Evolutionary conservation across 2,888 invertebrate species (phyloP).

Genomic region (Alentia gelatinosa): DNA sequence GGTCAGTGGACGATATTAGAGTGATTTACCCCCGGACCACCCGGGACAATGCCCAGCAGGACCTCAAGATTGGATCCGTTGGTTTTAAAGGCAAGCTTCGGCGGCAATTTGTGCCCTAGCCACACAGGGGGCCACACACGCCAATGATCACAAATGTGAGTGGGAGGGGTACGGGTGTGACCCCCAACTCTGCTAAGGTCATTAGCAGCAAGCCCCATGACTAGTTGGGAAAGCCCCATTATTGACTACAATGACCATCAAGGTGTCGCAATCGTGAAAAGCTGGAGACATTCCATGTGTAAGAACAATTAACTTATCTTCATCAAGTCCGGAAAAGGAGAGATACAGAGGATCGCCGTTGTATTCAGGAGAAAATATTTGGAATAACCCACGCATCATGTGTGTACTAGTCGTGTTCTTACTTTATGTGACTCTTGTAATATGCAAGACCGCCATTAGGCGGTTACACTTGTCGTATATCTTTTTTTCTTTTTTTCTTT

Average conservation of each 20-base stretch:
- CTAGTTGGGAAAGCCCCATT: background rate
- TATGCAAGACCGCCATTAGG: too few relatives aligned
- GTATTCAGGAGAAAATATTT: too few relatives aligned
- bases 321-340: too few relatives aligned
- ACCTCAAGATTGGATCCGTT: background rate
- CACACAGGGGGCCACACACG: background rate
- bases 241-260: background rate
- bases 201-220: background rate
- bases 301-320: too few relatives aligned
- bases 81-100: slow-evolving; percentile 14
- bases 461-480: too few relatives aligned
- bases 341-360: too few relatives aligned
- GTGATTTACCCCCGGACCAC: slow-evolving; percentile 28
- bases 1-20: slow-evolving; percentile 37
- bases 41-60: background rate
- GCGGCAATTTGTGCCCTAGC: background rate
- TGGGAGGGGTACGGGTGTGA: background rate
- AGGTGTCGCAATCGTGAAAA: too few relatives aligned
- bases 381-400: too few relatives aligned
- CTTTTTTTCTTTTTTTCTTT: too few relatives aligned
- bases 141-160: background rate
- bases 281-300: too few relatives aligned
- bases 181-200: background rate
- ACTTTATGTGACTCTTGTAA: too few relatives aligned
- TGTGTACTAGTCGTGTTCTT: too few relatives aligned